Evolutionary conservation across 2,797 vertebrate genomes (phyloP).

Genomic region (Ciconia nigra): DNA sequence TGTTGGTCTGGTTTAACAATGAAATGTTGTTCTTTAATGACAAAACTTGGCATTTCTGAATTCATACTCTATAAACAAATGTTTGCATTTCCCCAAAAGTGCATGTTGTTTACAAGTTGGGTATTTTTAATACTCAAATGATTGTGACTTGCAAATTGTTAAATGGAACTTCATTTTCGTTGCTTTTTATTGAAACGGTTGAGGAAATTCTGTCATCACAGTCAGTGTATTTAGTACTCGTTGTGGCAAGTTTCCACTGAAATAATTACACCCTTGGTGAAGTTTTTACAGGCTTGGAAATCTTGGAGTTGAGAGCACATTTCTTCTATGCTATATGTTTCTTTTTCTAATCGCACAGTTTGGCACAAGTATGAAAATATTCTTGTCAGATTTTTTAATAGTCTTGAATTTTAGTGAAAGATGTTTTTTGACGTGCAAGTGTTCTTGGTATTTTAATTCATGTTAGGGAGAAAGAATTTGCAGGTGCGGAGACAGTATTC

Average conservation of each 20-base stretch:
- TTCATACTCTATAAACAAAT: not conserved
- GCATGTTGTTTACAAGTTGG: not conserved
- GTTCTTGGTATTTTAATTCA: not conserved
- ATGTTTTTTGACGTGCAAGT: not conserved
- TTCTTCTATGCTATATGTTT: not conserved
- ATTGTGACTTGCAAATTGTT: not conserved
- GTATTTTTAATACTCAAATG: not conserved
- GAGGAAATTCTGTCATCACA: not conserved
- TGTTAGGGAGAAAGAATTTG: not conserved
- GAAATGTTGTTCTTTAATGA: not conserved
- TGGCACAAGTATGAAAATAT: not conserved
- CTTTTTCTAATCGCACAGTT: not conserved
- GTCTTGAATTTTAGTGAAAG: not conserved
- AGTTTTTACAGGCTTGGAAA: not conserved
- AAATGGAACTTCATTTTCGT: not conserved
- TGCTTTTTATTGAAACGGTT: not conserved
- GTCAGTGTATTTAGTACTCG: not conserved
- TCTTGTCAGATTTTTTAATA: not conserved
- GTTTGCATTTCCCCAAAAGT: not conserved
- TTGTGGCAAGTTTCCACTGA: not conserved
- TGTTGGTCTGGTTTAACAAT: not conserved
- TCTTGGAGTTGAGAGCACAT: not conserved
- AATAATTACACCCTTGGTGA: not conserved
- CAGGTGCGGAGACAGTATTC: not conserved
- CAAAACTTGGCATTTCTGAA: not conserved